phyloP scores from a whole-genome alignment of 2,888 invertebrate species.

The Arge pagana region DNA sequence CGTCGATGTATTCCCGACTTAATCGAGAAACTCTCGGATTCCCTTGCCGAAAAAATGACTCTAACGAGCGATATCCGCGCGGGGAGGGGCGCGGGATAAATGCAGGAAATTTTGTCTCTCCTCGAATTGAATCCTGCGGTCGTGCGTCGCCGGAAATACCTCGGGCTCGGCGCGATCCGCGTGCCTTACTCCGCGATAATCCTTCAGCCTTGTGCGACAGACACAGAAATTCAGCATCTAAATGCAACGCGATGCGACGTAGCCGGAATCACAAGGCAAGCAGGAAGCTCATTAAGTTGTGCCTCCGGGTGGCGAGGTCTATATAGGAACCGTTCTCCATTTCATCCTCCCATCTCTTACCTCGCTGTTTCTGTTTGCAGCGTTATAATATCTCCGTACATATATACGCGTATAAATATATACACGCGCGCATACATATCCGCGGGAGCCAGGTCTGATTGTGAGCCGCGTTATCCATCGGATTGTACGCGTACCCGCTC shows the following conservation, averaged over 20 bases:
- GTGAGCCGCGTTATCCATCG: too few relatives aligned
- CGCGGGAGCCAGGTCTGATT: too few relatives aligned
- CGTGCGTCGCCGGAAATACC: neutral
- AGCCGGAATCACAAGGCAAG: slow-evolving; percentile 40
- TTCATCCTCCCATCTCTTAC: neutral
- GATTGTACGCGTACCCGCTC: too few relatives aligned
- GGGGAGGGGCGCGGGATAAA: too few relatives aligned
- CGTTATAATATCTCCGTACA: slow-evolving; percentile 3
- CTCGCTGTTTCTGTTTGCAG: slow-evolving; percentile 3
- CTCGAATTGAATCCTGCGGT: neutral
- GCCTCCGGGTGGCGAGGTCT: slow-evolving; percentile 24
- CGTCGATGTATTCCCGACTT: too few relatives aligned
- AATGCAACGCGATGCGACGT: neutral
- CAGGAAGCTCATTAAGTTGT: slow-evolving; percentile 46
- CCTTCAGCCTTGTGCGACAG: slow-evolving; percentile 2
- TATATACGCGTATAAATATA: slow-evolving; percentile 1
- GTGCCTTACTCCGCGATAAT: slow-evolving; percentile 12
- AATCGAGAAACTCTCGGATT: too few relatives aligned
- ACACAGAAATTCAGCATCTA: neutral
- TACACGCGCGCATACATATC: too few relatives aligned
- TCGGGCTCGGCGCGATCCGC: neutral
- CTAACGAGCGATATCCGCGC: too few relatives aligned
- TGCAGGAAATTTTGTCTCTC: neutral
- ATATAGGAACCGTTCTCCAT: neutral
- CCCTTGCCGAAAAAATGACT: too few relatives aligned